Conservation (phyloP, 2,113 vertebrate species). For the Mastomys natalensis region DNA sequence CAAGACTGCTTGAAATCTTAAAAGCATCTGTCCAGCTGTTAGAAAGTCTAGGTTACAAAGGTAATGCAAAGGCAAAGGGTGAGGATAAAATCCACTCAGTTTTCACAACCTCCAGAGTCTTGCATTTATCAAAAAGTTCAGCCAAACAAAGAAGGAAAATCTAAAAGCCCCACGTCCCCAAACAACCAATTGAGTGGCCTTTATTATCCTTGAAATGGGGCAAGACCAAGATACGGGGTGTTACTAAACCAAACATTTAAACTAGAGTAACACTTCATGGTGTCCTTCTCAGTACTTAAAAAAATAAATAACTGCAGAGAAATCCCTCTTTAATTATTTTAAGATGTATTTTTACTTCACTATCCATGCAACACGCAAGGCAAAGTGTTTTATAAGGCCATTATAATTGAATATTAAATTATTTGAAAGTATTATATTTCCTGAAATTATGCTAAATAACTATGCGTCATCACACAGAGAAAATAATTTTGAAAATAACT, state of each 20-base stretch:
- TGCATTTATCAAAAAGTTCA: conserved; percentile 75
- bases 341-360: conserved; percentile 61
- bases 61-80: conserved; percentile 46
- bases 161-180: conserved; percentile 62
- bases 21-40: conserved; percentile 6
- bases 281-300: conserved; percentile 60
- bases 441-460: conserved; percentile 4
- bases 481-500: conserved; percentile 56
- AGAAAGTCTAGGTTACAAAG: conserved; percentile 51
- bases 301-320: conserved; percentile 62
- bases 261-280: conserved; percentile 60
- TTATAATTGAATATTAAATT: conserved; percentile 51
- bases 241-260: conserved; percentile 63
- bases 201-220: conserved; percentile 63
- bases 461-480: neutral
- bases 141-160: conserved; percentile 68
- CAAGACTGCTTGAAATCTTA: conserved; percentile 48
- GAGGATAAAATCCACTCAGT: conserved; percentile 49
- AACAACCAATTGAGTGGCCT: conserved; percentile 71
- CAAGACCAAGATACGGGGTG: conserved; percentile 65
- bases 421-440: conserved; percentile 37
- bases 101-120: conserved; percentile 76
- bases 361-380: neutral
- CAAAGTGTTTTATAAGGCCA: conserved; percentile 24
- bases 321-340: conserved; percentile 66